phyloP scores from a whole-genome alignment of 2,113 vertebrate species.

The Glareola pratincola region DNA sequence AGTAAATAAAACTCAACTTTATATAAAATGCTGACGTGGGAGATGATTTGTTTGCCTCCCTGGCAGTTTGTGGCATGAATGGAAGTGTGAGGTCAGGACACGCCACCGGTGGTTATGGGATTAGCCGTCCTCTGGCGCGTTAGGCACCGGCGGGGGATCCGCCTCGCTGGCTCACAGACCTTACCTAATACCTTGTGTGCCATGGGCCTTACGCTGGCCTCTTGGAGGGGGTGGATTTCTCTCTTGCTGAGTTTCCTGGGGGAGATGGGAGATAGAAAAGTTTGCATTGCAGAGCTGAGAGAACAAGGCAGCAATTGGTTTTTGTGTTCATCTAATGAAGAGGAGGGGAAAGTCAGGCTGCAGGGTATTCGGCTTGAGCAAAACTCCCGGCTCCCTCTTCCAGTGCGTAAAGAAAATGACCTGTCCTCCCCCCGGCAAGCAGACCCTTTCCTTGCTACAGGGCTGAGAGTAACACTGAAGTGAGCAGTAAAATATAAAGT shows the following conservation, averaged over 20 bases:
- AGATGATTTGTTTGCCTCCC: neutral
- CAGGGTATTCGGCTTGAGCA: neutral
- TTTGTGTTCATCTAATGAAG: neutral
- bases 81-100: neutral
- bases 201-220: neutral
- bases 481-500: slow-evolving; percentile 7
- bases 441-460: neutral
- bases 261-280: neutral
- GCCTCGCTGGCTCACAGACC: neutral
- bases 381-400: neutral
- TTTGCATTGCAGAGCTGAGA: neutral
- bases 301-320: neutral
- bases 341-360: neutral
- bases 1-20: slow-evolving; percentile 45
- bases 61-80: neutral
- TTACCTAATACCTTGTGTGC: neutral
- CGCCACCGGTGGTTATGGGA: neutral
- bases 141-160: fast-evolving
- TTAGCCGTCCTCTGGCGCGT: fast-evolving
- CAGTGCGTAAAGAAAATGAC: neutral
- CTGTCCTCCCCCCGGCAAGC: neutral
- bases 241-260: neutral
- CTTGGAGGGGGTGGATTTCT: neutral
- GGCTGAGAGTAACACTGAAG: neutral
- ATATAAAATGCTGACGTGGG: neutral